phyloP scores from a whole-genome alignment of 2,888 invertebrate genomes.

The Chaetogeoica ovagalla region DNA sequence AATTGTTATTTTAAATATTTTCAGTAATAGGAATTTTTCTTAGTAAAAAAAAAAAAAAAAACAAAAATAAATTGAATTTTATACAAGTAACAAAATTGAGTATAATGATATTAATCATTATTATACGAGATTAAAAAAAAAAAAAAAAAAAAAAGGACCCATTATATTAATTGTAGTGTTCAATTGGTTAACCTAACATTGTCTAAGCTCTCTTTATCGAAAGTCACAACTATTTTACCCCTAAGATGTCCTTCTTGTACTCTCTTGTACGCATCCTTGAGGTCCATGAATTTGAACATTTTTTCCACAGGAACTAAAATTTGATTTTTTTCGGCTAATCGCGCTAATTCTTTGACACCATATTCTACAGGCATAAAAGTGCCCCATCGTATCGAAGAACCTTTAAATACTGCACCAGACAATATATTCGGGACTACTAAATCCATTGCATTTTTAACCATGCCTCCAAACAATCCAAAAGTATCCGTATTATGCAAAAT shows the following conservation, averaged over 20 bases:
- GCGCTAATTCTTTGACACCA: slow-evolving; percentile 71
- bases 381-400: slow-evolving; percentile 71
- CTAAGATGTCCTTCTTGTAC: slow-evolving; percentile 70
- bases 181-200: slow-evolving; percentile 30
- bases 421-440: slow-evolving; percentile 65
- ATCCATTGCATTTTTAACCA: slow-evolving; percentile 65
- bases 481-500: slow-evolving; percentile 79
- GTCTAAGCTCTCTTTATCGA: slow-evolving; percentile 41
- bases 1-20: background rate
- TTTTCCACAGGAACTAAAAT: slow-evolving; percentile 67
- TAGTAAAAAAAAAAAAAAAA: slow-evolving; percentile 10
- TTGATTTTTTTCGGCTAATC: slow-evolving; percentile 70
- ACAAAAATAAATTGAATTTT: background rate
- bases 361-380: slow-evolving; percentile 74
- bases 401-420: slow-evolving; percentile 58
- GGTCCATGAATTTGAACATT: slow-evolving; percentile 70
- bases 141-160: background rate
- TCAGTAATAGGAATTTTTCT: background rate
- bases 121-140: background rate
- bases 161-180: background rate
- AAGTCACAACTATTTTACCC: slow-evolving; percentile 73
- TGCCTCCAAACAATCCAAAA: slow-evolving; percentile 70
- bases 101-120: background rate
- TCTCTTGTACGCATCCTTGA: slow-evolving; percentile 71
- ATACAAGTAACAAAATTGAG: background rate